Evolutionary conservation across 2,888 invertebrate species (phyloP).

Genomic region (Metacarcinus magister): DNA sequence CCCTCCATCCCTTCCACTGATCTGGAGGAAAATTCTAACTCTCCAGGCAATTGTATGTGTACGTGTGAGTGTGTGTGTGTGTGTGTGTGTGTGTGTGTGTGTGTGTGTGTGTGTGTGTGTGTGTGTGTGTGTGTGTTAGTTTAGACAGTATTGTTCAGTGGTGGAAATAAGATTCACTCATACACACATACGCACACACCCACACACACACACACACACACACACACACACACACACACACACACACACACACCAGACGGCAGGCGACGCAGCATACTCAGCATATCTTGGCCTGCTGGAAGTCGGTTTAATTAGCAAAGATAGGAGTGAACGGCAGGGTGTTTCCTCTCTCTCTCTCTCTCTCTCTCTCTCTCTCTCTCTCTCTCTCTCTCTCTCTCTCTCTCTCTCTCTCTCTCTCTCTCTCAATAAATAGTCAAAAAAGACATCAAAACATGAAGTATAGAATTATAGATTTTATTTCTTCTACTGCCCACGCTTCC

Average conservation of each 20-base stretch:
- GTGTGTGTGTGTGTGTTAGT: background rate
- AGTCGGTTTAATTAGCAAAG: background rate
- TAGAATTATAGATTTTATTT: background rate
- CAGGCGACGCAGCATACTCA: background rate
- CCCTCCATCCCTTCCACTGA: background rate
- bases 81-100: background rate
- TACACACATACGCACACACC: constrained; percentile 55
- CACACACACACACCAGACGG: constrained; percentile 22
- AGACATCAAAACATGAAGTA: background rate
- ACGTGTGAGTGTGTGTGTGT: background rate
- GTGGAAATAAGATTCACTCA: background rate
- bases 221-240: constrained; percentile 68
- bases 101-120: background rate
- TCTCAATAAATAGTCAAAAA: background rate
- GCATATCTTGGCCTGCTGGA: background rate
- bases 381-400: constrained; percentile 11
- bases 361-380: constrained; percentile 33
- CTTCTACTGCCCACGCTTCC: background rate
- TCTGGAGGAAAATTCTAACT: background rate
- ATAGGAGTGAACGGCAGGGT: background rate
- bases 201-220: constrained; percentile 54
- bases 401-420: constrained; percentile 35
- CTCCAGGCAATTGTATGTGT: background rate
- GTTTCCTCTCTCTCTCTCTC: constrained; percentile 40
- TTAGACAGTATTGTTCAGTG: background rate